Evolutionary conservation across 2,113 vertebrate species (phyloP).

Genomic region (Amphilophus citrinellus): DNA sequence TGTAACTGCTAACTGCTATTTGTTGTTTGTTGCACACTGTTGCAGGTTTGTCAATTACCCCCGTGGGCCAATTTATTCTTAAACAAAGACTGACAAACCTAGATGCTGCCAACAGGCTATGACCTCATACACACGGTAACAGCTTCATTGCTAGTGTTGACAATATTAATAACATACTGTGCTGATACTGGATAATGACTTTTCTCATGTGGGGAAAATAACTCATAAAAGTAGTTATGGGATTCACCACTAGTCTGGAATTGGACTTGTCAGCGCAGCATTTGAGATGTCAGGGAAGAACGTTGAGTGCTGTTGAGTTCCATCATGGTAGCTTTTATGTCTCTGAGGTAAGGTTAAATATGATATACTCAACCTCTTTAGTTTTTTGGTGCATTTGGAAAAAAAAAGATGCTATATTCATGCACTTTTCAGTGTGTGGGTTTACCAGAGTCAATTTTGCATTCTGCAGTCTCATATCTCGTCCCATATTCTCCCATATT

Average conservation of each 20-base stretch:
- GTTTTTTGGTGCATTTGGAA: not conserved
- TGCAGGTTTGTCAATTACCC: constrained; percentile 6
- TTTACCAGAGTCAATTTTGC: not conserved
- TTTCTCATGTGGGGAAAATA: constrained; percentile 55
- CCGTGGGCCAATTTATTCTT: constrained; percentile 31
- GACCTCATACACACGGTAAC: constrained; percentile 23
- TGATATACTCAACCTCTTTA: not conserved
- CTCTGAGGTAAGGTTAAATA: constrained; percentile 32
- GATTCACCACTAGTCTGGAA: constrained; percentile 59
- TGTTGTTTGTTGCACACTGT: constrained; percentile 6
- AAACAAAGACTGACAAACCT: constrained; percentile 41
- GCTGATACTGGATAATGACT: constrained; percentile 55
- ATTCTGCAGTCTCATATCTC: not conserved
- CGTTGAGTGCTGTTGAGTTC: constrained; percentile 17
- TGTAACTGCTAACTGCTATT: constrained; percentile 20
- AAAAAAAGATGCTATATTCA: constrained; percentile 12
- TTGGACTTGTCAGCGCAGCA: constrained; percentile 22
- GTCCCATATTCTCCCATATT: not conserved
- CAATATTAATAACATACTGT: constrained; percentile 50
- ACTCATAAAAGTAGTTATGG: constrained; percentile 55
- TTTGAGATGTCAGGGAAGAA: constrained; percentile 34
- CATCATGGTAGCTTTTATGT: constrained; percentile 30
- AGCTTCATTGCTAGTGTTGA: constrained; percentile 18
- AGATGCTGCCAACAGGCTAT: constrained; percentile 21
- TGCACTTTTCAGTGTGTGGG: not conserved